Conservation (phyloP, 2,113 vertebrate species). For the Cyprinodon tularosa region DNA sequence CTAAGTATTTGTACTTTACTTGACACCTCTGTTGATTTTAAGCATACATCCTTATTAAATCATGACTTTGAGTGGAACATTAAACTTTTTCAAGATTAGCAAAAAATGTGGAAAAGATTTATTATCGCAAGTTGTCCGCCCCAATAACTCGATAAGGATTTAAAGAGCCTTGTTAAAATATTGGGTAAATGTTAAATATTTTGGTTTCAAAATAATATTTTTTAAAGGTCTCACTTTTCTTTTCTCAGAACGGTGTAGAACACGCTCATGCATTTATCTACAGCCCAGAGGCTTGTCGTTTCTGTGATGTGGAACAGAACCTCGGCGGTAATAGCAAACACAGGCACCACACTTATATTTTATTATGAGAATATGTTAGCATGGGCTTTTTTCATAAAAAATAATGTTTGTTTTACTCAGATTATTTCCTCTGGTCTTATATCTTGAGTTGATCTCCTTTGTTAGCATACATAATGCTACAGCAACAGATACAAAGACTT, state of each 20-base stretch:
- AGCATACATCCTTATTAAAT: no score
- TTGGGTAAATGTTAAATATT: neutral
- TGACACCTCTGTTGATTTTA: no score
- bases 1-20: no score
- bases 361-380: neutral
- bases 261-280: conserved; percentile 87
- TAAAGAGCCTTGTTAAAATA: no score
- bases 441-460: neutral
- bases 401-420: no score
- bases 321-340: conserved; percentile 76
- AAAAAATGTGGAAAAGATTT: no score
- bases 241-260: conserved; percentile 79
- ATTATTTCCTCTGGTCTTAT: neutral
- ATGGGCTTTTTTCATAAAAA: neutral
- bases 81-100: no score
- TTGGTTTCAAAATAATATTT: neutral
- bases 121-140: no score
- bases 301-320: conserved; percentile 87
- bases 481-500: neutral
- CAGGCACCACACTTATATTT: neutral
- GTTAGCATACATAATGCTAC: neutral
- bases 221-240: neutral
- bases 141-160: no score
- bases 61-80: no score
- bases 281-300: conserved; percentile 82